Evolutionary conservation across 2,113 vertebrate genomes (phyloP).

Genomic region (Aplodontia rufa): DNA sequence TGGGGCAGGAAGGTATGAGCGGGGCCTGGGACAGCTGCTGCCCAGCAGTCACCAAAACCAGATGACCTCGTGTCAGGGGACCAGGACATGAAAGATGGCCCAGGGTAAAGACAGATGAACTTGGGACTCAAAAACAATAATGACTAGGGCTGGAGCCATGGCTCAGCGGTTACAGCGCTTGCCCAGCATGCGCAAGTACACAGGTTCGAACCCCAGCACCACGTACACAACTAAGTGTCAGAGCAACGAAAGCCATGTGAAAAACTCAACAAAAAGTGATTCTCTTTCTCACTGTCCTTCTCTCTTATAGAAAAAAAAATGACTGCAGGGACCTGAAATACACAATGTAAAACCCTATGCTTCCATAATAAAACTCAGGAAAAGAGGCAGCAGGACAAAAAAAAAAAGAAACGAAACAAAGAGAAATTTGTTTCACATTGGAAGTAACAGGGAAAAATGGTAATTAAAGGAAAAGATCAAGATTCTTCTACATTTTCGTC

Average conservation of each 20-base stretch:
- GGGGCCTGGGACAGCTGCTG: not conserved
- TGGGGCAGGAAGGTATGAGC: not conserved
- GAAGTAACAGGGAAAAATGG: not conserved
- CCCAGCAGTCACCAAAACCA: not conserved
- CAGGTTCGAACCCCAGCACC: too few relatives aligned
- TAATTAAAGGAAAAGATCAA: not conserved
- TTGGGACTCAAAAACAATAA: not conserved
- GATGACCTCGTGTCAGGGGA: too few relatives aligned
- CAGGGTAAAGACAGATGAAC: not conserved
- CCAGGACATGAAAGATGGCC: not conserved
- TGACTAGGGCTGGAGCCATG: too few relatives aligned
- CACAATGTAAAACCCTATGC: not conserved
- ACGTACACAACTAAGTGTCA: too few relatives aligned
- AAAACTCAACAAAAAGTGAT: too few relatives aligned
- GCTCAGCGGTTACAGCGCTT: too few relatives aligned
- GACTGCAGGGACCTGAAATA: not conserved
- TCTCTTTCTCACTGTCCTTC: too few relatives aligned
- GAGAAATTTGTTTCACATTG: not conserved
- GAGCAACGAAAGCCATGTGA: too few relatives aligned
- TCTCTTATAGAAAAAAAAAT: too few relatives aligned
- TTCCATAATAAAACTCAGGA: not conserved
- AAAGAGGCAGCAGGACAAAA: not conserved
- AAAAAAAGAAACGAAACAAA: too few relatives aligned
- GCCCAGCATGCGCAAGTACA: too few relatives aligned
- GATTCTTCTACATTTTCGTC: not conserved